Evolutionary conservation across 1,140 invertebrate species (phyloP).

Genomic region (Manduca sexta): DNA sequence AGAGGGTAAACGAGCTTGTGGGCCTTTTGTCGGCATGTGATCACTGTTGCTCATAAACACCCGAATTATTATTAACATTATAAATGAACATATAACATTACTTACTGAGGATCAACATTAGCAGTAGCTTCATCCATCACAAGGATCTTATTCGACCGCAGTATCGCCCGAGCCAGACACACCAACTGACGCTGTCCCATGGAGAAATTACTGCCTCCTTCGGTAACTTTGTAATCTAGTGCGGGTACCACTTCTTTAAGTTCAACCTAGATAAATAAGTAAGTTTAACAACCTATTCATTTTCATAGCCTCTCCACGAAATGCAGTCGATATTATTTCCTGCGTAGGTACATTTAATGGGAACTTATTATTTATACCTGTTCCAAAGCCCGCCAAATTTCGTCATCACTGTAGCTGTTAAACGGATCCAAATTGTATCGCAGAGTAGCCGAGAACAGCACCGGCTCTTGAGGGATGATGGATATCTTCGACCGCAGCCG

Average conservation of each 20-base stretch:
- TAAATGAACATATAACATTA: not conserved
- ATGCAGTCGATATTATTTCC: too few relatives aligned
- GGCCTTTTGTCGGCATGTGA: too few relatives aligned
- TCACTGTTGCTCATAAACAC: too few relatives aligned
- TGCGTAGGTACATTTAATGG: too few relatives aligned
- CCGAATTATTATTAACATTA: too few relatives aligned
- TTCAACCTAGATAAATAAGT: conserved; percentile 76
- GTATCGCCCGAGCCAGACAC: conserved; percentile 84
- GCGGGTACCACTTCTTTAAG: conserved; percentile 76
- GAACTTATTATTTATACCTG: too few relatives aligned
- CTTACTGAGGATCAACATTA: conserved; percentile 80
- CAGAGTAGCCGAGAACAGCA: conserved; percentile 84
- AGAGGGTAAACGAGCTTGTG: too few relatives aligned
- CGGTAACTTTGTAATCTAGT: conserved; percentile 73
- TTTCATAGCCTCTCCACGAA: too few relatives aligned
- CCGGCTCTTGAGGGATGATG: conserved; percentile 87
- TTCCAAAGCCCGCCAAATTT: conserved; percentile 89
- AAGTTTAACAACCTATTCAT: too few relatives aligned
- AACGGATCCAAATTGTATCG: conserved; percentile 88
- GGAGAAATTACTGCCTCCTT: conserved; percentile 82
- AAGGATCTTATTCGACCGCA: conserved; percentile 84
- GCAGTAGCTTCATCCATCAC: conserved; percentile 86
- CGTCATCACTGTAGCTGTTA: conserved; percentile 78
- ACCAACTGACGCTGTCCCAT: conserved; percentile 87
- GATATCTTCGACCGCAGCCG: conserved; percentile 80